Percentiles rank a stretch among this genome's conserved stretches.
phyloP scores from a whole-genome alignment of 2,113 vertebrate species.

The Myxocyprinus asiaticus region DNA sequence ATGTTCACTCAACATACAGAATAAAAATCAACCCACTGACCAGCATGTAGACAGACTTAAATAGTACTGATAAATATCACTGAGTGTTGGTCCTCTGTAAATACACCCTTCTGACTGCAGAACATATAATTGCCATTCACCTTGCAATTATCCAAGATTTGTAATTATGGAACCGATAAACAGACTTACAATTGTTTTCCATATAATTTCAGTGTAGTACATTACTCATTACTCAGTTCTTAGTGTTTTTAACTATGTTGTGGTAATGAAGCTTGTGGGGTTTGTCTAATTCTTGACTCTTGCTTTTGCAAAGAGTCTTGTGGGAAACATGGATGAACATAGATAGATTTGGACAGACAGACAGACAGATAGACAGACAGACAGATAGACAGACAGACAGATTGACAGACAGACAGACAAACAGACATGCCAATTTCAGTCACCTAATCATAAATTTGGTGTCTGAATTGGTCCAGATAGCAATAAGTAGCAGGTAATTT shows the following conservation, averaged over 20 bases:
- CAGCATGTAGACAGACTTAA: neutral
- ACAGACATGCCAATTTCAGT: too few relatives aligned
- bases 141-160: constrained; percentile 45
- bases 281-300: neutral
- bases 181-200: constrained; percentile 25
- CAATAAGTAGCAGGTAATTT: constrained; percentile 1
- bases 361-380: neutral
- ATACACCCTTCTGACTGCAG: constrained; percentile 39
- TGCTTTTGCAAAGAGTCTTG: neutral
- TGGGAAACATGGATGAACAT: neutral
- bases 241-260: constrained; percentile 13
- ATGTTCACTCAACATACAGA: neutral
- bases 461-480: constrained; percentile 20
- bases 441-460: too few relatives aligned
- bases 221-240: constrained; percentile 43
- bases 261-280: neutral
- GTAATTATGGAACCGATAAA: constrained; percentile 42
- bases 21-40: neutral
- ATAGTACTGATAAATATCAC: constrained; percentile 34
- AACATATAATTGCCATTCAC: constrained; percentile 40
- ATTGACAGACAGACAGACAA: neutral
- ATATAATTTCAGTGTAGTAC: constrained; percentile 36
- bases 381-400: neutral
- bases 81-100: constrained; percentile 31
- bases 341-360: too few relatives aligned